phyloP scores from a whole-genome alignment of 64 coral and sea anemone species.

The Orbicella faveolata region DNA sequence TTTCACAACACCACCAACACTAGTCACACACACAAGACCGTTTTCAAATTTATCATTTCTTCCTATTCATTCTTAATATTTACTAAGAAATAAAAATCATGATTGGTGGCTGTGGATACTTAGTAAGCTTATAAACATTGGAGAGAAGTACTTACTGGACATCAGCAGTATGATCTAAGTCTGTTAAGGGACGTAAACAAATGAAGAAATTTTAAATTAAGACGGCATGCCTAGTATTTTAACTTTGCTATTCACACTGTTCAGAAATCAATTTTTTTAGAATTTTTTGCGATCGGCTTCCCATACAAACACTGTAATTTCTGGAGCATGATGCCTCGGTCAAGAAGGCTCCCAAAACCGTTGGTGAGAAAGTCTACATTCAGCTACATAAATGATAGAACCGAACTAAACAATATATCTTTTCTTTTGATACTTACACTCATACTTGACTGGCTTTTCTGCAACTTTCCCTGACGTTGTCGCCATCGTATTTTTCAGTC shows the following conservation, averaged over 20 bases:
- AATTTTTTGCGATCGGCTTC: no score
- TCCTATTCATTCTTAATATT: no score
- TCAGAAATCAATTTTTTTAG: no score
- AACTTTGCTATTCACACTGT: no score
- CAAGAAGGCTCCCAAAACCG: not conserved
- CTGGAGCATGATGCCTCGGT: no score
- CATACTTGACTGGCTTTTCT: slow-evolving; percentile 66
- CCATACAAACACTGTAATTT: no score
- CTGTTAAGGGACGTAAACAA: slow-evolving; percentile 16
- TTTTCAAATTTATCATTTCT: no score
- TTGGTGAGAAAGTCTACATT: not conserved
- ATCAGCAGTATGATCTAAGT: slow-evolving; percentile 91
- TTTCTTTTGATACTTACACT: slow-evolving; percentile 55
- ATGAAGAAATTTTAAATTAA: not conserved
- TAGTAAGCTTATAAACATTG: not conserved
- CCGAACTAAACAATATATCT: not conserved
- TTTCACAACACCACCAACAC: no score
- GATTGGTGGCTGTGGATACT: no score
- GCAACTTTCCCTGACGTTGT: not conserved
- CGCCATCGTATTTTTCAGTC: not conserved
- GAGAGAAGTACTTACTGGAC: slow-evolving; percentile 77
- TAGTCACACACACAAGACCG: no score
- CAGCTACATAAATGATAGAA: not conserved
- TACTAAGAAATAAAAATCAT: no score
- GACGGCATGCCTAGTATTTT: no score